These are phyloP conservation scores for Lapara coniferarum DNA, from an alignment of 2,888 invertebrate genomes.

Conservation along the genomic window DNA sequence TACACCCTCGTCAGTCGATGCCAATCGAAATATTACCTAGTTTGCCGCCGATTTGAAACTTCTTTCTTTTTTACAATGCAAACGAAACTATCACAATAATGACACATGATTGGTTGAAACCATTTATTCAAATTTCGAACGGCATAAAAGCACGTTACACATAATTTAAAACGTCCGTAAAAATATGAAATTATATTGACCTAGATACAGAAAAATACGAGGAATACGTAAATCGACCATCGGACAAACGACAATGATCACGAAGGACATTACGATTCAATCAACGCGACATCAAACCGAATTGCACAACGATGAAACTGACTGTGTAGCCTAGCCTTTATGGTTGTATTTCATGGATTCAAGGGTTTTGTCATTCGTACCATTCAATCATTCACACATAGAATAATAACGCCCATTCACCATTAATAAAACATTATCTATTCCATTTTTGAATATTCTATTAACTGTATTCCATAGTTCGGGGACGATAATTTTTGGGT, in stretches of 20 bases:
- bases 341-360: background rate
- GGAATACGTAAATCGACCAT: conserved; percentile 19
- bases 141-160: background rate
- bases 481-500: no score
- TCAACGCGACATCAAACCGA: conserved; percentile 20
- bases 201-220: conserved; percentile 8
- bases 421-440: no score
- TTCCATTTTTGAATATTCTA: background rate
- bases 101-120: background rate
- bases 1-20: no score
- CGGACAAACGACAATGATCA: conserved; percentile 19
- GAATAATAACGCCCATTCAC: no score
- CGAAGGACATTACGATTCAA: conserved; percentile 22
- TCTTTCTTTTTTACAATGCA: background rate
- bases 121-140: background rate
- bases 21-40: no score
- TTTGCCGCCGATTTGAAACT: no score
- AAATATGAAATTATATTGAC: background rate
- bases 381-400: background rate
- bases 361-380: background rate
- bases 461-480: no score
- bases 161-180: background rate
- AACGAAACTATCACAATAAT: background rate
- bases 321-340: background rate
- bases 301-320: background rate